These are phyloP conservation scores for Agrochola lychnidis DNA, from an alignment of 2,888 invertebrate species.

Conservation along the genomic window DNA sequence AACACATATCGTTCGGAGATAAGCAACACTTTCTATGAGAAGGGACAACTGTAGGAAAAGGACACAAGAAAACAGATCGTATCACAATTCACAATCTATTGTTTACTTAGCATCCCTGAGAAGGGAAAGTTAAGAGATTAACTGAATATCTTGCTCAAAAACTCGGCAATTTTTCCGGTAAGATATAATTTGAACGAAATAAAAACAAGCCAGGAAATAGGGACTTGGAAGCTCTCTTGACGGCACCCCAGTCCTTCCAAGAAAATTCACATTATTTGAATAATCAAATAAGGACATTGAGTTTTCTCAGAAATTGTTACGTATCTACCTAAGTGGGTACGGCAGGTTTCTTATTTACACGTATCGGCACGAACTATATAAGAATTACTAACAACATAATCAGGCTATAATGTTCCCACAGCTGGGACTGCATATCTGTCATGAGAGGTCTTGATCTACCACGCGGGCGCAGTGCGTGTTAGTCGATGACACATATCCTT, in stretches of 20 bases:
- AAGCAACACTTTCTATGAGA: conserved; percentile 47
- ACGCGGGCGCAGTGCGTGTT: too few species aligned
- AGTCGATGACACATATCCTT: neutral
- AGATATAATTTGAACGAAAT: conserved; percentile 45
- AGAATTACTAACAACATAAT: neutral
- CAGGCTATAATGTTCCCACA: neutral
- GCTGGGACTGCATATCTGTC: neutral
- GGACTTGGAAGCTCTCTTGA: conserved; percentile 16
- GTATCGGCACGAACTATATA: neutral
- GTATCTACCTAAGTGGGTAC: conserved; percentile 37
- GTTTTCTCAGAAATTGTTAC: conserved; percentile 29
- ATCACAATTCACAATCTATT: conserved; percentile 49
- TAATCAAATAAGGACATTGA: conserved; percentile 56
- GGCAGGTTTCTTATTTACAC: conserved; percentile 12
- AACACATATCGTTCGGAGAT: conserved; percentile 43
- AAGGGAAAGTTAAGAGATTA: conserved; percentile 44
- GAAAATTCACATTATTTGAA: conserved; percentile 59
- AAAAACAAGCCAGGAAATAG: conserved; percentile 27
- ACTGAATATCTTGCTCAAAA: conserved; percentile 35
- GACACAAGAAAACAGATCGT: conserved; percentile 34
- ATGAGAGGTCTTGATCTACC: too few species aligned
- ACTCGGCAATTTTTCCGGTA: neutral
- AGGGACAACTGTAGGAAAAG: conserved; percentile 39
- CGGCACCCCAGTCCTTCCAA: conserved; percentile 24
- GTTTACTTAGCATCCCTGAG: conserved; percentile 31